These are phyloP conservation scores for Drosophila lowei DNA, from an alignment of 1,140 invertebrate species.

Conservation along the genomic window DNA sequence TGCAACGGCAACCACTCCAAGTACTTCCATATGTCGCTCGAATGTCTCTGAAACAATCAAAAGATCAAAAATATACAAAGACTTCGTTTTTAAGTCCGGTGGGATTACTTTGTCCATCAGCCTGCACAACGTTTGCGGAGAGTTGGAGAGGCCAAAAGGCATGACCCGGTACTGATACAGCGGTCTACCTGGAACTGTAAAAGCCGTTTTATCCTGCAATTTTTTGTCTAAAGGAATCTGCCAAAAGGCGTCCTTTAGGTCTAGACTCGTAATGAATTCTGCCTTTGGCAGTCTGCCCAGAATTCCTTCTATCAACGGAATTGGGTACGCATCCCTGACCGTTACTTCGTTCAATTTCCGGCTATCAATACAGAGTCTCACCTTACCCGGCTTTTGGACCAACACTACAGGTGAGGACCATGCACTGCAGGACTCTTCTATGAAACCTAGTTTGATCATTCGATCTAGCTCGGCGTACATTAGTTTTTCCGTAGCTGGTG, in stretches of 20 bases:
- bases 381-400: slow-evolving; percentile 58
- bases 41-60: no score
- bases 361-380: slow-evolving; percentile 70
- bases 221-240: neutral
- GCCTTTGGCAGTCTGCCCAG: slow-evolving; percentile 33
- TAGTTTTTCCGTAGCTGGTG: neutral
- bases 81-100: no score
- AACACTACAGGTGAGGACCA: slow-evolving; percentile 39
- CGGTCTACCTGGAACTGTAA: no score
- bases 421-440: slow-evolving; percentile 23
- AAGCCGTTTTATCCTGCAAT: no score
- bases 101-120: no score
- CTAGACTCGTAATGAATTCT: slow-evolving; percentile 85
- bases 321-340: slow-evolving; percentile 25
- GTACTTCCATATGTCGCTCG: no score
- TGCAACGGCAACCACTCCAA: no score
- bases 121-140: no score
- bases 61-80: no score
- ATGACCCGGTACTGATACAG: no score
- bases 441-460: slow-evolving; percentile 53
- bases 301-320: neutral
- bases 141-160: no score
- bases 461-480: slow-evolving; percentile 45
- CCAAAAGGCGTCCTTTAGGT: neutral
- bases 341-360: slow-evolving; percentile 57